These are phyloP conservation scores for Notarius quadriscutis DNA, from an alignment of 2,113 vertebrate genomes.

Conservation along the genomic window DNA sequence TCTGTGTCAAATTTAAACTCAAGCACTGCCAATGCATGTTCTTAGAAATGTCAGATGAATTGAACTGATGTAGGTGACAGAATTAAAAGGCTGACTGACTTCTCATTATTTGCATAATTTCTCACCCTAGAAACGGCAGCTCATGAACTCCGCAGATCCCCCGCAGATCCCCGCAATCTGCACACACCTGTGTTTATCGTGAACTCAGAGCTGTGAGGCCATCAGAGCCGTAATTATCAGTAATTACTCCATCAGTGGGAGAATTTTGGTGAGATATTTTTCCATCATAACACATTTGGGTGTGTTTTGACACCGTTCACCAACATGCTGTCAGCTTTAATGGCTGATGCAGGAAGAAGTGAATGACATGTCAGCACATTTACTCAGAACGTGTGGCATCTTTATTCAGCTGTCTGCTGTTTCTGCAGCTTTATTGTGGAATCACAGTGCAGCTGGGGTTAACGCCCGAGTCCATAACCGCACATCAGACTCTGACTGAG, in stretches of 20 bases:
- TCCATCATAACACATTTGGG: neutral
- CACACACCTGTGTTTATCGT: neutral
- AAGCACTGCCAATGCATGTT: too few relatives aligned
- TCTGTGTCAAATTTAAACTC: too few relatives aligned
- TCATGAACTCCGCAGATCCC: too few relatives aligned
- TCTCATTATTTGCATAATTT: too few relatives aligned
- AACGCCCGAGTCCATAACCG: neutral
- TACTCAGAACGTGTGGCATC: neutral
- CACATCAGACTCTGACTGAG: neutral
- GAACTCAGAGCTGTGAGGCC: neutral
- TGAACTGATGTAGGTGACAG: too few relatives aligned
- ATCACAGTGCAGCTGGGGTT: neutral
- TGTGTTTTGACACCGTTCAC: slow-evolving; percentile 7
- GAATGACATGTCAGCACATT: neutral
- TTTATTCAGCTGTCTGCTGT: neutral
- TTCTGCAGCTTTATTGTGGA: neutral
- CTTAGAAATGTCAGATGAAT: too few relatives aligned
- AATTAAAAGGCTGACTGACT: too few relatives aligned
- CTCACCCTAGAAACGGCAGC: too few relatives aligned
- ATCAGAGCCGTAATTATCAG: slow-evolving; percentile 5
- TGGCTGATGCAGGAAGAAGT: neutral
- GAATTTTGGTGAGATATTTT: neutral
- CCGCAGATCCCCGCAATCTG: neutral
- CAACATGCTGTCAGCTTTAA: neutral
- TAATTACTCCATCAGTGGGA: neutral